Evolutionary conservation across 2,797 vertebrate species (phyloP), one percentile per base, ranked within the genome.

Genomic region (Sylvilagus floridanus): DNA sequence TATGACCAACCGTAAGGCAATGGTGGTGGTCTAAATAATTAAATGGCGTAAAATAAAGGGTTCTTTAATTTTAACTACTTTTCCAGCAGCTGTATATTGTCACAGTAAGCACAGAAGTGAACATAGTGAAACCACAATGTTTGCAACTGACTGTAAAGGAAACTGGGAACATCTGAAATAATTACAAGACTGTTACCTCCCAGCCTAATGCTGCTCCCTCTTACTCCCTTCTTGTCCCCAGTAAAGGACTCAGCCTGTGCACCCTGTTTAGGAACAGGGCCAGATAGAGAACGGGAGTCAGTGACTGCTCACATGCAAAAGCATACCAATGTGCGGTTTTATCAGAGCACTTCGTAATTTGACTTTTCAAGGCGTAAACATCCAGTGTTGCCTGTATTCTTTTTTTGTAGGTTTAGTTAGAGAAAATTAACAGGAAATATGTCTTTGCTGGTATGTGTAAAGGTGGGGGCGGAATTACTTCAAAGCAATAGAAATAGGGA

Each of bases 391-490:
- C 6, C 81, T 60, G 54, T 77, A 57, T 86, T 73, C 21, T 52
- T 65, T 88, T 90, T 69, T 60, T 65, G 72, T 66, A 65, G 28
- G 17, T 89, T 65, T 86, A 16, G 26, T 83, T 50, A 81, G 76
- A 72, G n/a, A 9, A 89, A 83, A 73, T 47, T 73, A 91, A 68
- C n/a, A 84, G 21, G 42, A 92, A 84, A 37, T 72, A 32, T 28
- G 69, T 89, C 26, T 87, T 86, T 90, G 60, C 12, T 93, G 62
- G 62, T 35, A 50, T 19, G 10, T 77, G 11, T 32, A 84, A 47
- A 83, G 19, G 17, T 35, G 87, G 84, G 37, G 24, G 24, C 12
- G 95, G 32, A 89, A 42, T 81, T 72, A 89, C 85, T 95, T 91
- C 71, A 88, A 92, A 93, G 88, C 22, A 28, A 42, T n/a, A 57